phyloP scores from a whole-genome alignment of 2,888 invertebrate species.

The Xylota sylvarum region DNA sequence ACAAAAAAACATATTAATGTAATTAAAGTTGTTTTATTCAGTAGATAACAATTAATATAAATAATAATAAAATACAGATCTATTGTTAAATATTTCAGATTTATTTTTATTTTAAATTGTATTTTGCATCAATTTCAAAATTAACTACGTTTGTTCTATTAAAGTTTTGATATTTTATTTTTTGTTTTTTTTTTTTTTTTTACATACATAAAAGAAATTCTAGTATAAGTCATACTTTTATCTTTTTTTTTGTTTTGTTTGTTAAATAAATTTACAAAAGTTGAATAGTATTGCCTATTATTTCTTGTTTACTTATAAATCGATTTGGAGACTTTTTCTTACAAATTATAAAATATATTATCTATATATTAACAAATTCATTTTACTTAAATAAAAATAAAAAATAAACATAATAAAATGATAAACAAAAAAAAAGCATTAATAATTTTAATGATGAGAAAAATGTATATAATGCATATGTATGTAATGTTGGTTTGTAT shows the following conservation, averaged over 20 bases:
- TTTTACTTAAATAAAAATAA: slow-evolving; percentile 39
- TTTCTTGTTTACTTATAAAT: slow-evolving; percentile 57
- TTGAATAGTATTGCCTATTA: slow-evolving; percentile 68
- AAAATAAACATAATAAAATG: slow-evolving; percentile 22
- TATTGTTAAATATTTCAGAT: slow-evolving; percentile 67
- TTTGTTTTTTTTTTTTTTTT: slow-evolving; percentile 20
- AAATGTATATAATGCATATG: slow-evolving; percentile 48
- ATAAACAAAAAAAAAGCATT: slow-evolving; percentile 60
- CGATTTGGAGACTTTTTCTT: slow-evolving; percentile 71
- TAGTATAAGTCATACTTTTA: slow-evolving; percentile 40
- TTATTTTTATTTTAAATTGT: slow-evolving; percentile 10
- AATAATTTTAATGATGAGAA: slow-evolving; percentile 20
- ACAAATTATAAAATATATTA: slow-evolving; percentile 73
- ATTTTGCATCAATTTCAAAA: slow-evolving; percentile 57
- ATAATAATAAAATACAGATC: slow-evolving; percentile 70
- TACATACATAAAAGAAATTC: slow-evolving; percentile 47
- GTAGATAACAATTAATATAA: slow-evolving; percentile 76
- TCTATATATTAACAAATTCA: slow-evolving; percentile 71
- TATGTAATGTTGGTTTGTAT: slow-evolving; percentile 1
- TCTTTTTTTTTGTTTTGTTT: slow-evolving; percentile 47
- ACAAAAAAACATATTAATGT: slow-evolving; percentile 45
- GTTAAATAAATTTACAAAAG: slow-evolving; percentile 69
- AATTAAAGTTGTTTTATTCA: slow-evolving; percentile 68
- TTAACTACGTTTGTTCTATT: slow-evolving; percentile 72
- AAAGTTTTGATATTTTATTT: slow-evolving; percentile 31